These are phyloP conservation scores for Pyxicephalus adspersus DNA, from an alignment of 2,113 vertebrate genomes.

Conservation along the genomic window DNA sequence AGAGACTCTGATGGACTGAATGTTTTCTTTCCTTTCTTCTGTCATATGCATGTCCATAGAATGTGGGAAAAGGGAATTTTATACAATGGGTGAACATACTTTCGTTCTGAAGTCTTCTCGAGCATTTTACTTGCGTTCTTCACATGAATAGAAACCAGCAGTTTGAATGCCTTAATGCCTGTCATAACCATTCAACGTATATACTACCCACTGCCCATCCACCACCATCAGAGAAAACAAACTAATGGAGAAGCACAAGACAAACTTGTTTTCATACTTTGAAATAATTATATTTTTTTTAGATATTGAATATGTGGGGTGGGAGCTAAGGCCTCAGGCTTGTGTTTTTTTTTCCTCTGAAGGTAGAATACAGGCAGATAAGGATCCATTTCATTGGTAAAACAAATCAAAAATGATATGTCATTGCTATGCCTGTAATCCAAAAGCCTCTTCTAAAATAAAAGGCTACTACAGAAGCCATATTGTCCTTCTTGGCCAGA, in stretches of 20 bases:
- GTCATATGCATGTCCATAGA: slow-evolving; percentile 78
- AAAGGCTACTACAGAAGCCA: neutral
- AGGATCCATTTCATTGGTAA: neutral
- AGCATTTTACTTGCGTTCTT: slow-evolving; percentile 87
- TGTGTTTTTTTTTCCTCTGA: neutral
- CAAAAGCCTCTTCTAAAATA: neutral
- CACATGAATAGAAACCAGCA: slow-evolving; percentile 98
- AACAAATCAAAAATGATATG: neutral
- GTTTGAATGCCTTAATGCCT: slow-evolving; percentile 99
- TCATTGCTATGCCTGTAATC: neutral
- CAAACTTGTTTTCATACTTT: slow-evolving; percentile 85
- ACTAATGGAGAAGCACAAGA: slow-evolving; percentile 96
- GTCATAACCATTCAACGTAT: slow-evolving; percentile 95
- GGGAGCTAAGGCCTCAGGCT: slow-evolving; percentile 9
- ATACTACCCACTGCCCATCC: slow-evolving; percentile 90
- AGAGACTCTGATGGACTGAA: slow-evolving; percentile 37
- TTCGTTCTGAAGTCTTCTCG: slow-evolving; percentile 92
- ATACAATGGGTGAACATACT: slow-evolving; percentile 84
- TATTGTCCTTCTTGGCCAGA: no score
- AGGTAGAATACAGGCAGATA: slow-evolving; percentile 3
- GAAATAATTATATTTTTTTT: slow-evolving; percentile 80
- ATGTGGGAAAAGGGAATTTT: slow-evolving; percentile 81
- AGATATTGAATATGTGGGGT: slow-evolving; percentile 16
- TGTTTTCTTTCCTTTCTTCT: neutral
- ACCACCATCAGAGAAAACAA: slow-evolving; percentile 87